Conservation (phyloP, 2,113 vertebrate genomes). For the Muntiacus reevesi region DNA sequence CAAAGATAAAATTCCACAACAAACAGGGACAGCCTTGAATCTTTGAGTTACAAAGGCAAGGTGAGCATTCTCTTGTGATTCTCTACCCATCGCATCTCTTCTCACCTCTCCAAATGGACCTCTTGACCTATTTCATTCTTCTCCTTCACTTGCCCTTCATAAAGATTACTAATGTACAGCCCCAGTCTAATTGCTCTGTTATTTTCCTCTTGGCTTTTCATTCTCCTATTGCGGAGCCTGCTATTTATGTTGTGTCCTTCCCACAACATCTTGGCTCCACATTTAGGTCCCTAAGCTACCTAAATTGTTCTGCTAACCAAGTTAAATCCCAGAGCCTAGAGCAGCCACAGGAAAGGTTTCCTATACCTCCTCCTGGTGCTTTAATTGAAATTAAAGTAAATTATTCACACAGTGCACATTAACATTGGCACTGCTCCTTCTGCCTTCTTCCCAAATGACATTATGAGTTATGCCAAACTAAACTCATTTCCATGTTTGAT, state of each 20-base stretch:
- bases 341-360: constrained; percentile 68
- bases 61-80: background rate
- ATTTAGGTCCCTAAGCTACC: constrained; percentile 66
- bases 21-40: background rate
- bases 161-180: background rate
- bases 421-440: constrained; percentile 65
- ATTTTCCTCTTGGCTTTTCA: constrained; percentile 40
- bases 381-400: constrained; percentile 78
- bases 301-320: constrained; percentile 74
- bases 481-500: constrained; percentile 78
- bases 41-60: background rate
- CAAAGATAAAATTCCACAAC: background rate
- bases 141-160: background rate
- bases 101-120: background rate
- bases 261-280: constrained; percentile 64
- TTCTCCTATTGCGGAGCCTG: constrained; percentile 30
- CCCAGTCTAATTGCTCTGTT: background rate
- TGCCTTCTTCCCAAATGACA: constrained; percentile 75
- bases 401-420: constrained; percentile 76
- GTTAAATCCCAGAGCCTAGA: constrained; percentile 69
- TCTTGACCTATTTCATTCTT: background rate
- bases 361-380: constrained; percentile 59
- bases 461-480: constrained; percentile 74
- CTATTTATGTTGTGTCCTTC: constrained; percentile 67
- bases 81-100: background rate